phyloP scores from a whole-genome alignment of 1,140 invertebrate genomes.

The Drosophila oshimai region DNA sequence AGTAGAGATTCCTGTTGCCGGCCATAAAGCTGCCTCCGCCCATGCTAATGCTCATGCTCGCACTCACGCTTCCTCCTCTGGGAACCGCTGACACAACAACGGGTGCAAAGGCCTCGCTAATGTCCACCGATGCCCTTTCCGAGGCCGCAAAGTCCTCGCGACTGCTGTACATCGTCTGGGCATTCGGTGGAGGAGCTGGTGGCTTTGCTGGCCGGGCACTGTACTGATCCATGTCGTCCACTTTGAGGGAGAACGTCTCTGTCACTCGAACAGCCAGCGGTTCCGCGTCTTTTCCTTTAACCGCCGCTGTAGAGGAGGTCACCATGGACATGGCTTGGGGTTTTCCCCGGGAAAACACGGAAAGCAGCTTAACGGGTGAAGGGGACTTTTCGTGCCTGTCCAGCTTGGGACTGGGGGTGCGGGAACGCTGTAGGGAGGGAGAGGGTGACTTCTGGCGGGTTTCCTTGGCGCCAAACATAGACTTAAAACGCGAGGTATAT shows the following conservation, averaged over 20 bases:
- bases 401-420: conserved; percentile 37
- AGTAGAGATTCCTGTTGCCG: conserved; percentile 65
- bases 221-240: conserved; percentile 82
- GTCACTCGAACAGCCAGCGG: conserved; percentile 68
- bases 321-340: conserved; percentile 61
- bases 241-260: conserved; percentile 77
- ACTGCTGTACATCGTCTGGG: conserved; percentile 69
- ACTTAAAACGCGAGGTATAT: conserved; percentile 70
- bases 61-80: conserved; percentile 29
- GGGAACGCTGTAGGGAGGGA: conserved; percentile 40
- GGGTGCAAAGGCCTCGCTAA: conserved; percentile 69
- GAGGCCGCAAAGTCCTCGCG: conserved; percentile 69
- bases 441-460: conserved; percentile 49
- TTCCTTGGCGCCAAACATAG: conserved; percentile 64
- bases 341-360: conserved; percentile 59
- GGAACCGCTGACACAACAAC: conserved; percentile 63
- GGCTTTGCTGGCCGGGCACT: conserved; percentile 49
- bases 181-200: conserved; percentile 38
- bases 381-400: conserved; percentile 60
- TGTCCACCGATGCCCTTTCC: conserved; percentile 52
- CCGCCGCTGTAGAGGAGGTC: conserved; percentile 27
- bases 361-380: conserved; percentile 48
- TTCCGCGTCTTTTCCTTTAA: conserved; percentile 62
- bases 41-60: conserved; percentile 4
- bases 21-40: conserved; percentile 62